Conservation (phyloP, 2,113 vertebrate genomes). For the Callipepla californica region DNA sequence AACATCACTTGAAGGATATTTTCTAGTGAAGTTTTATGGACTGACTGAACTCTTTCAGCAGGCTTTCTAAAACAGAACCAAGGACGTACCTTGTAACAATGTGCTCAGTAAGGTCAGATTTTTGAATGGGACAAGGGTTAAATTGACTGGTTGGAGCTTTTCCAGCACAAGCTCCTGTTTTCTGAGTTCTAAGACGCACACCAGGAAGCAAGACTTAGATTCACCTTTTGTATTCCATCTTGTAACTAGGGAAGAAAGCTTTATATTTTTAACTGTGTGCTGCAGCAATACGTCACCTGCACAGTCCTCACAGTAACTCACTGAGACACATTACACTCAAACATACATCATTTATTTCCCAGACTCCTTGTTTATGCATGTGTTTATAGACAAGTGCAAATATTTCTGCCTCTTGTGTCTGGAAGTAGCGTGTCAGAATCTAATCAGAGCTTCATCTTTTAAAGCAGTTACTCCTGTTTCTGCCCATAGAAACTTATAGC, state of each 20-base stretch:
- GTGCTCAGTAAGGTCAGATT: not conserved
- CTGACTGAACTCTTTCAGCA: not conserved
- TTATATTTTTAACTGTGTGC: slow-evolving; percentile 22
- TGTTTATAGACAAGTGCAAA: not conserved
- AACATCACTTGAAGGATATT: not conserved
- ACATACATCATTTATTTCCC: not conserved
- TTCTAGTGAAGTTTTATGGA: not conserved
- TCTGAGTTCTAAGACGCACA: not conserved
- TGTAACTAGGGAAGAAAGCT: not conserved
- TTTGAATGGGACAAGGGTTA: not conserved
- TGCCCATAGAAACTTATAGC: not conserved
- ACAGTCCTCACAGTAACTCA: not conserved
- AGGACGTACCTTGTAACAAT: not conserved
- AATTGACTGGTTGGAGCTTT: slow-evolving; percentile 8
- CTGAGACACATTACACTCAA: not conserved
- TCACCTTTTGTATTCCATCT: slow-evolving; percentile 4
- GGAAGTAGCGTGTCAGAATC: not conserved
- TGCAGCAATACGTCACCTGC: not conserved
- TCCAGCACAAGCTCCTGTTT: slow-evolving; percentile 11
- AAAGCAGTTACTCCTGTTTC: not conserved
- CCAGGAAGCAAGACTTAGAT: not conserved
- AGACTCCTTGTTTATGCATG: not conserved
- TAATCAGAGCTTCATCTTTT: not conserved
- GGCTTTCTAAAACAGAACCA: not conserved
- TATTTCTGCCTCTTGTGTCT: not conserved